Evolutionary conservation across 2,888 invertebrate species (phyloP), one percentile per base, ranked within the genome.

Genomic region (Epinotia brunnichana): DNA sequence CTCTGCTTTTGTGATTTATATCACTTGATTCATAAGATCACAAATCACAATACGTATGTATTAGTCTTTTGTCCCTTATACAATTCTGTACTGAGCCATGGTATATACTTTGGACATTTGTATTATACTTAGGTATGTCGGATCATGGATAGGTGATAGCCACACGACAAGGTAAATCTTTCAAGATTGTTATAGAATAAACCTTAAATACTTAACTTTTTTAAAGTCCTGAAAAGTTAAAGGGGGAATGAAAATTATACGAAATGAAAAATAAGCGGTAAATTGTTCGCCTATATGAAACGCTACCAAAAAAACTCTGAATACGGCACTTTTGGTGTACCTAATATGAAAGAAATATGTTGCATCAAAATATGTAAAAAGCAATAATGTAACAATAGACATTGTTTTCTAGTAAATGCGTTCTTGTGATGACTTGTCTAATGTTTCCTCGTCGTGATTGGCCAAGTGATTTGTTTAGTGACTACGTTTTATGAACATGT

Each of bases 1-100:
- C 53, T 53, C 59, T 9, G 13, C 39, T 9, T 57, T 64, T 59
- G 51, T 53, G 60, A 66, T 51, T 59, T 60, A 60, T 59, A n/a
- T 19, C 29, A 48, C 57, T 39, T 53, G 51, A 51, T 51, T 62
- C 29, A 19, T 17, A 11, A n/a, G 19, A 35, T 53, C 35, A 35
- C 9, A 35, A 35, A 35, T 64, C 39, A 41, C 4, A 59, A n/a
- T 17, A 10, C 17, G 17, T 9, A 15, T 10, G 13, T 15, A 19
- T 24, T 24, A 35, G 35, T 35, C 9, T 9, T 9, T 35, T 35
- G 35, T 35, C 7, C 35, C 9, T 35, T 35, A 35, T 35, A 9
- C 9, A 35, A 35, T 35, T 35, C 0, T 35, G 35, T 35, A 35
- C 9, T 35, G 35, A 9, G 1, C 29, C 29, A 35, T 35, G 1